Base-by-base conservation (phyloP, 2,797 vertebrate species). In the Sebastiscus tertius region DNA sequence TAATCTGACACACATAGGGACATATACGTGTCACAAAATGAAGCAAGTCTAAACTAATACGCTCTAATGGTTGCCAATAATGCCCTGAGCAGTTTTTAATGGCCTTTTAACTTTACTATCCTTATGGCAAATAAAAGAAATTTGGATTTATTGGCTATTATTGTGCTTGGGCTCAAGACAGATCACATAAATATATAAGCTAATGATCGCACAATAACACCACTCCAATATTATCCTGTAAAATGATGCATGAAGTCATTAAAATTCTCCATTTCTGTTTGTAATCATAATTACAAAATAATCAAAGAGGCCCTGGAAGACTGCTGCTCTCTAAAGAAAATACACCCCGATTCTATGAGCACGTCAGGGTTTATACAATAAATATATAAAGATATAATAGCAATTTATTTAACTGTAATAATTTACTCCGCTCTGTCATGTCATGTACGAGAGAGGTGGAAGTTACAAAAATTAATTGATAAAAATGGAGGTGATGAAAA, bases 81-180 rank as follows among this genome's bases (percentile, higher is more conserved):
- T 42, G 58, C 16, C 22, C 55, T 66, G 60, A 76, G 63, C 64
- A 68, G 39, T 64, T 59, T 12, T 61, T 13, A 66, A 24, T 11
- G 11, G 33, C n/a, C 34, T 54, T 64, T 34, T 64, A 13, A 18
- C 60, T 60, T 69, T 29, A 7, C 10, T 61, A 27, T 54, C 9
- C 6, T 72, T n/a, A 56, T 33, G 6, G 71, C 33, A 46, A 72
- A 33, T 39, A 8, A 66, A 68, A 65, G 2, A 56, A 27, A n/a
- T 56, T 2, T 22, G 20, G 24, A 59, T 81, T 68, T 49, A 75
- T 58, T 65, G 29, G 16, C 24, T 62, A 7, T 46, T 62, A 7
- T 46, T 59, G 68, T 79, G 58, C 75, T 52, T 64, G 61, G 18
- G 70, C 39, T 82, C n/a, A 7, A 62, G 42, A 61, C 16, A 60